Base-by-base conservation (phyloP, 2,113 vertebrate genomes). In the Phoenicopterus ruber region DNA sequence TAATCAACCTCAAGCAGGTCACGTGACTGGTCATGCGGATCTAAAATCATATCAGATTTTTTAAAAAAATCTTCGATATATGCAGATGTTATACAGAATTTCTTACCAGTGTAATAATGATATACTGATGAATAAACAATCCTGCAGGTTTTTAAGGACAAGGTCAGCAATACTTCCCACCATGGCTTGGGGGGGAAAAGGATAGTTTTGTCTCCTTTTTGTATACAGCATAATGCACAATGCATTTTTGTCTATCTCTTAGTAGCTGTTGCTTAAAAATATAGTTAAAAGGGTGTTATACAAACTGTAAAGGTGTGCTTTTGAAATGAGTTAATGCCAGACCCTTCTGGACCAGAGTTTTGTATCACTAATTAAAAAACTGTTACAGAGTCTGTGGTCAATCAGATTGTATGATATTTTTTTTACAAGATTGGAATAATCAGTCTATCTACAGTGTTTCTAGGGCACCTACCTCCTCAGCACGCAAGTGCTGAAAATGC, bases 61-160 rank as follows among this genome's bases (percentile, higher is more conserved):
- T 96, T 97, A 44, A 42, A 95, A 50, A 98, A 98, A 99, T 99
- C 98, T 99, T 99, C 98, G 98, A 99, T 99, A 99, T 99, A 99
- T 99, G 99, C 99, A 99, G 99, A 99, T 99, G 98, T 99, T 99
- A 98, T 99, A 99, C 99, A 99, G 99, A 99, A 98, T 99, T 99
- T 99, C 98, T 98, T 99, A 99, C 98, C 98, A 98, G 98, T 99
- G 98, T 99, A 99, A 99, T 99, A 98, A 99, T 98, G 98, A 98
- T 98, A 98, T 97, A 98, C 98, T 98, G 98, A 98, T 98, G 97
- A 98, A 98, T 98, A 98, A 98, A 94, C 96, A 98, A 98, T 98
- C 98, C 98, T 99, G 99, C 99, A 99, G 99, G 98, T 98, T 99
- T 99, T 99, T 98, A 99, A 99, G 99, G 99, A 99, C 98, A 98